Evolutionary conservation across 2,797 vertebrate genomes (phyloP).

Genomic region (Alfaro cultratus): DNA sequence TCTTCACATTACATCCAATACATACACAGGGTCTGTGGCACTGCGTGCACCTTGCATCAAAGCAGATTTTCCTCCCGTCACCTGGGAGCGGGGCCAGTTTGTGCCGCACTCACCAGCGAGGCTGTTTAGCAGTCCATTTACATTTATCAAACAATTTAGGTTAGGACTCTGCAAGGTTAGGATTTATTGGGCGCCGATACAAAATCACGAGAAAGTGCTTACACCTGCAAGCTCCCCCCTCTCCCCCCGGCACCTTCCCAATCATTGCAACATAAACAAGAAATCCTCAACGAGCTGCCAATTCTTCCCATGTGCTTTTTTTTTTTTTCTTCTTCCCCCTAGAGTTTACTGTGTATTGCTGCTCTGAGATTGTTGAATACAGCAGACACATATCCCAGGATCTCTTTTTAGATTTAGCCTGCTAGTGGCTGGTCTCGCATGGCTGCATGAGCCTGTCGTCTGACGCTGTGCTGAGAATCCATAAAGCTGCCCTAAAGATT

Average conservation of each 20-base stretch:
- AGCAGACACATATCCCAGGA: slow-evolving; percentile 60
- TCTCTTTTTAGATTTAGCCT: slow-evolving; percentile 74
- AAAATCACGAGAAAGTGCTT: slow-evolving; percentile 38
- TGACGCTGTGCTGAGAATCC: slow-evolving; percentile 58
- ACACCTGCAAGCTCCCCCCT: slow-evolving; percentile 5
- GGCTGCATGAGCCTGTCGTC: slow-evolving; percentile 63
- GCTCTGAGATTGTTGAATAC: slow-evolving; percentile 66
- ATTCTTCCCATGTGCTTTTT: slow-evolving; percentile 25
- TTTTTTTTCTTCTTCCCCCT: slow-evolving; percentile 7
- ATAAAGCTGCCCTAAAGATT: slow-evolving; percentile 69
- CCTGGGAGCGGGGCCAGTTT: slow-evolving; percentile 47
- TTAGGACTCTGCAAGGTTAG: slow-evolving; percentile 29
- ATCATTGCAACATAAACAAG: slow-evolving; percentile 36
- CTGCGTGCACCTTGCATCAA: slow-evolving; percentile 61
- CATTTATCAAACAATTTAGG: slow-evolving; percentile 55
- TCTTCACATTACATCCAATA: slow-evolving; percentile 68
- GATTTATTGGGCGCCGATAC: slow-evolving; percentile 27
- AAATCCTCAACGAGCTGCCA: slow-evolving; percentile 34
- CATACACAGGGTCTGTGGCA: slow-evolving; percentile 56
- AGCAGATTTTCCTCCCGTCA: slow-evolving; percentile 62
- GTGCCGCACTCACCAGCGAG: slow-evolving; percentile 14
- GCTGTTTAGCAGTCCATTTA: slow-evolving; percentile 40
- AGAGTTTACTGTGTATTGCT: slow-evolving; percentile 59
- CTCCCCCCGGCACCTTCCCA: not conserved
- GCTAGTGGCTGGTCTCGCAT: slow-evolving; percentile 68